Evolutionary conservation across 2,797 vertebrate genomes (phyloP).

Genomic region (Chromobotia macracanthus): DNA sequence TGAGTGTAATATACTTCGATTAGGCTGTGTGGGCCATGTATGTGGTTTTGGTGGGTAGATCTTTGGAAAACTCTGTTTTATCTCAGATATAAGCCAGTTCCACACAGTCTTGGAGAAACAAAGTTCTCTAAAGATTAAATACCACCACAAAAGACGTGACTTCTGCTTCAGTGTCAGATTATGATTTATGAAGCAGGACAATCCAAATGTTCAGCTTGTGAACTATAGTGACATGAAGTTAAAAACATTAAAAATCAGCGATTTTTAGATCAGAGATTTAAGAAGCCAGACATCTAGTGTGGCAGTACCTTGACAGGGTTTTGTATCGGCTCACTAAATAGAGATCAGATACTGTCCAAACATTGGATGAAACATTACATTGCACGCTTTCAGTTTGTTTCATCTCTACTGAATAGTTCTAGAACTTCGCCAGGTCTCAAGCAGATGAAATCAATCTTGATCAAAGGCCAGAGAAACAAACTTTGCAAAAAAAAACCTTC

Average conservation of each 20-base stretch:
- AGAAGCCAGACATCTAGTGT: neutral
- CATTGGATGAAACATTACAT: conserved; percentile 46
- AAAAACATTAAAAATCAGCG: neutral
- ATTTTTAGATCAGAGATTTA: neutral
- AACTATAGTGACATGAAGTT: neutral
- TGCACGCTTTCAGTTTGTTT: conserved; percentile 56
- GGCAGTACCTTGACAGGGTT: conserved; percentile 41
- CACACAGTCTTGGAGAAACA: neutral
- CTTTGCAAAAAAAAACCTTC: conserved; percentile 39
- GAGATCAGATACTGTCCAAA: conserved; percentile 47
- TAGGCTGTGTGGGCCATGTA: conserved; percentile 8
- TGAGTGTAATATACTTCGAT: neutral
- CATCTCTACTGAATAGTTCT: conserved; percentile 12
- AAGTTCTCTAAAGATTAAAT: conserved; percentile 26
- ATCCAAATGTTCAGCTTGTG: neutral
- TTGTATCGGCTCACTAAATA: conserved; percentile 52
- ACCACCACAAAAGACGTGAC: neutral
- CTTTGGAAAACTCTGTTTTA: conserved; percentile 11
- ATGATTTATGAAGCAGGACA: neutral
- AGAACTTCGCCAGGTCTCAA: conserved; percentile 50
- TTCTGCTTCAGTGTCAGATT: neutral
- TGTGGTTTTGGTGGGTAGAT: conserved; percentile 16
- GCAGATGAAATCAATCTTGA: conserved; percentile 63
- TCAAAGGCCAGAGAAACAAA: conserved; percentile 63
- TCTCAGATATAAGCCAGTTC: neutral